Base-by-base conservation (phyloP, 2,888 invertebrate genomes). In the Eledone cirrhosa region DNA sequence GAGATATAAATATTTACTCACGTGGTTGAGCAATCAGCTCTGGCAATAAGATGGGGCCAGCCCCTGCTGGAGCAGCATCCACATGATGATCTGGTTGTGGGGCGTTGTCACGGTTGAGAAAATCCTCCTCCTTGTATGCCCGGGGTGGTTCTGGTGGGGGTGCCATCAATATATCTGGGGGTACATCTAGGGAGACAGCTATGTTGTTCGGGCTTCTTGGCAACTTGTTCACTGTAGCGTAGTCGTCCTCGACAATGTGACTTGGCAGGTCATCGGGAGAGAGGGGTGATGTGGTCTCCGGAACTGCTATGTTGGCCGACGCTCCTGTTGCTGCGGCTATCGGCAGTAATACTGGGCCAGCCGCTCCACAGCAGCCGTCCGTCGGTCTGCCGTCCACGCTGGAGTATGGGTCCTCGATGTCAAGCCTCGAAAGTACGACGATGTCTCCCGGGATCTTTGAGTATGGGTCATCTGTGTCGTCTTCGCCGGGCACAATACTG, bases 391-490 rank as follows among this genome's bases (percentile, higher is more conserved):
- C 86, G 53, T 86, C 84, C 83, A 87, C 87, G 67, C 88, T 88
- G 16, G 87, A 87, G 79, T 87, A 81, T 1, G 87, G 87, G 78
- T 88, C 88, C 63, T 87, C 78, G 0, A 86, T 86, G 72, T 86
- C 87, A 77, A 87, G 83, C 77, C 87, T 87, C 41, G 85, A 84
- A 81, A 87, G 87, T 47, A 85, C 84, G 29, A 85, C 86, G 78
- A 86, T 84, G 74, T 80, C 80, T 16, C 80, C 82, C 24, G 76
- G 79, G 59, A 82, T 80, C 72, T 80, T 82, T 8, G 81, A 80
- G 77, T 83, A 83, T 41, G 83, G 83, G 78, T 83, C 83, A 78
- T 79, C 74, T 19, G 79, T 78, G 67, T 77, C 79, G 31, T 67
- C 69, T 19, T 53, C 77, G 22, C 79, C 72, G 48, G 76, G 76